Evolutionary conservation across 2,888 invertebrate species (phyloP), one percentile per base, ranked within the genome.

Genomic region (Escarpia spicata): DNA sequence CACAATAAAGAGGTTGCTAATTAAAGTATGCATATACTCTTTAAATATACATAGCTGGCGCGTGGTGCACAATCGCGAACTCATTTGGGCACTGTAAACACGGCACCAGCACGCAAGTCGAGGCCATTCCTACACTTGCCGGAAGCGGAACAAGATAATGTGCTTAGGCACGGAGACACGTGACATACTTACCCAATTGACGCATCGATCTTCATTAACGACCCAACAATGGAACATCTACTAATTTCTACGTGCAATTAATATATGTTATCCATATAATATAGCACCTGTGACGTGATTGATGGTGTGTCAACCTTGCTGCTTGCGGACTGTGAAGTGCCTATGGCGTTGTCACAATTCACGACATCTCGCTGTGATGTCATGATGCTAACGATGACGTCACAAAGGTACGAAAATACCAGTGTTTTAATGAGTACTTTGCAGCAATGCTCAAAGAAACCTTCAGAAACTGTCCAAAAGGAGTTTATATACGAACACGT

Each of bases 91-190:
- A 15, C 19, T 26, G 75, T 26, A 75, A 75, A 75, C 75, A 75
- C 75, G 19, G 4, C 4, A 26, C n/a, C 75, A 75, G 19, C 75
- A 75, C 75, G 75, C 26, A 75, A 75, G 75, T 26, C 19, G 75
- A 6, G 75, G 75, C 75, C 26, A 26, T 75, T 26, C 75, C 26
- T 6, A 75, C 19, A 26, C 6, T 26, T 26, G 26, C 75, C 75
- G 75, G 75, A 75, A 75, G 75, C 75, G 26, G 75, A 75, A 75
- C 26, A 75, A 75, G 75, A 75, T 75, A 75, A 75, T 75, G n/a
- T n/a, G 75, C 26, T 26, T 26, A 26, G 75, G n/a, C 75, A 75
- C 4, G 75, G 75, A 75, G 75, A 75, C 15, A n/a, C 75, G 2
- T 6, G 26, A 75, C 75, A 19, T 75, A 75, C n/a, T 75, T 75